Evolutionary conservation across 2,888 invertebrate genomes (phyloP), one percentile per base, ranked within the genome.

Genomic region (Melinaea menophilus): DNA sequence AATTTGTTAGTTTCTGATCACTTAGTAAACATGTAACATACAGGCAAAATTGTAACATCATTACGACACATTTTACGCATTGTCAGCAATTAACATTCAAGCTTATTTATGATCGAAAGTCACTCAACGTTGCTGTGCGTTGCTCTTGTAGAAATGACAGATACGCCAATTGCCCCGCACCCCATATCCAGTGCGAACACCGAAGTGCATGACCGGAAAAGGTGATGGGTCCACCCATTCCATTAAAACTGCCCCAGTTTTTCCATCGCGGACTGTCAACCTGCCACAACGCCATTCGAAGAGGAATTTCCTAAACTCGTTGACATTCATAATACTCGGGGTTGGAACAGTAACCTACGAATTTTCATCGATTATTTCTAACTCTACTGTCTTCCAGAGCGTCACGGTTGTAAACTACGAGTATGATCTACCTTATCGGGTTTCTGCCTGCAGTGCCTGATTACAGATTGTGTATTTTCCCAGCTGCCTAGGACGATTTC

Each of bases 401-500:
- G 72, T 67, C 74, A 4, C 74, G 74, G 78, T 71, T 75, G 71
- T 66, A 61, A 72, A n/a, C n/a, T n/a, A n/a, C n/a, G n/a, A 70
- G 78, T 74, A 71, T 56, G 33, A 57, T 68, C 78, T 89, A 93
- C 93, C 92, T 93, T 93, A 72, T 94, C 93, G 45, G 93, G 93
- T 75, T 92, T 91, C 79, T 92, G 90, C 72, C 92, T 90, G 87
- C 92, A 91, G 79, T 92, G 85, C 79, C 94, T 92, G 79, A 94
- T 93, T 69, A 92, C 93, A 48, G 94, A 94, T 71, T 92, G 91
- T 56, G 88, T 90, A 79, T 94, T 94, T 67, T 92, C 92, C 94
- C 94, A 94, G 66, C 94, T 94, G 59, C 94, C 94, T 71, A 94
- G 90, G 73, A 94, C 91, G 70, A 94, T 86, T 85, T 94, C 94